Evolutionary conservation across 2,797 vertebrate genomes (phyloP).

Genomic region (Rhadinocentrus ornatus): DNA sequence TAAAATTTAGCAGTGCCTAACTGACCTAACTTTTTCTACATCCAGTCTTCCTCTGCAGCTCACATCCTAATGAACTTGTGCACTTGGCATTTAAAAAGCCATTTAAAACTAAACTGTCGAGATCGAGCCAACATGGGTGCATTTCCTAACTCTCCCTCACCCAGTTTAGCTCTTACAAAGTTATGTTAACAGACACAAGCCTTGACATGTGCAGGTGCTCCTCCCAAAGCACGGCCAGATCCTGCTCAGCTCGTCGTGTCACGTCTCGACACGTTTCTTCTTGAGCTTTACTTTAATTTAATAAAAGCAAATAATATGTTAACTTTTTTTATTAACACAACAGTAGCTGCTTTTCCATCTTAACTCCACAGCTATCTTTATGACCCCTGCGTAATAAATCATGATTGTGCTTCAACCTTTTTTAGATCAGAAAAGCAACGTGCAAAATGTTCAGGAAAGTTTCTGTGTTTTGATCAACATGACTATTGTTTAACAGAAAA

Average conservation of each 20-base stretch:
- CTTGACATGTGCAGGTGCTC: conserved; percentile 2
- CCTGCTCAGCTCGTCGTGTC: conserved; percentile 1
- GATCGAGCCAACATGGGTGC: conserved; percentile 28
- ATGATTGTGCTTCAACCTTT: background rate
- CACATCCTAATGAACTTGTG: background rate
- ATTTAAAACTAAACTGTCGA: conserved; percentile 16
- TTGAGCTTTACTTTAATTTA: background rate
- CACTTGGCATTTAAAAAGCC: background rate
- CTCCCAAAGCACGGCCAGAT: background rate
- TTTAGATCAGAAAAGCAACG: background rate
- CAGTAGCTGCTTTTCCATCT: background rate
- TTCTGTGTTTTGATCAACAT: no score
- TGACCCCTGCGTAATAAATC: background rate
- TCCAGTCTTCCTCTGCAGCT: background rate
- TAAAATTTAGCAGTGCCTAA: background rate
- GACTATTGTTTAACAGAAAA: no score
- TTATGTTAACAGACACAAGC: conserved; percentile 40
- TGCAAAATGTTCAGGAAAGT: background rate
- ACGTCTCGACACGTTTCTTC: background rate
- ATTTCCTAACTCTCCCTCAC: conserved; percentile 45
- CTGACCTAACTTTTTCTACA: background rate
- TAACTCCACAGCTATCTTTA: no score
- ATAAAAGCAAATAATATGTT: background rate
- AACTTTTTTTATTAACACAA: background rate
- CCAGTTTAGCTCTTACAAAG: conserved; percentile 39